Conservation (phyloP, 2,888 invertebrate species). For the Lathronympha strigana region DNA sequence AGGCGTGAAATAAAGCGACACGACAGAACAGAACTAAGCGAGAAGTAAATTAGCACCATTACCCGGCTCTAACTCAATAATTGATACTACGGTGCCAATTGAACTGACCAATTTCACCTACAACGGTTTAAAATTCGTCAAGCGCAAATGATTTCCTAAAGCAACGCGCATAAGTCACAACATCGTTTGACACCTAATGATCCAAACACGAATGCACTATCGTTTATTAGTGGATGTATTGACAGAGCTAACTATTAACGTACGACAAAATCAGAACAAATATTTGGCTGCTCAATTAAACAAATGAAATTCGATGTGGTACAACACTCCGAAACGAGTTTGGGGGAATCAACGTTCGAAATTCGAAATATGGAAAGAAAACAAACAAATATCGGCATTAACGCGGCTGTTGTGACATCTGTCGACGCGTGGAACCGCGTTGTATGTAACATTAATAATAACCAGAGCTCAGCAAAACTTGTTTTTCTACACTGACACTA, state of each 20-base stretch:
- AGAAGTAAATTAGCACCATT: conserved; percentile 64
- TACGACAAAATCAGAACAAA: conserved; percentile 68
- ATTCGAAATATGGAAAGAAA: conserved; percentile 54
- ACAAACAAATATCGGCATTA: conserved; percentile 53
- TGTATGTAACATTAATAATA: conserved; percentile 43
- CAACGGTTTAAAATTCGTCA: conserved; percentile 49
- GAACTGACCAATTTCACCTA: conserved; percentile 54
- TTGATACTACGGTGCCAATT: conserved; percentile 51
- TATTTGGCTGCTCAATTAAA: conserved; percentile 77
- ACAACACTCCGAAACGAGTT: conserved; percentile 55
- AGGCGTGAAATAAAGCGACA: conserved; percentile 19
- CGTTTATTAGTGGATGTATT: conserved; percentile 73
- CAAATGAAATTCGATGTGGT: conserved; percentile 69
- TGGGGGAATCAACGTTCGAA: conserved; percentile 50
- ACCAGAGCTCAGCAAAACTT: conserved; percentile 40
- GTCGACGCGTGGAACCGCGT: conserved; percentile 51
- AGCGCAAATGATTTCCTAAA: conserved; percentile 48
- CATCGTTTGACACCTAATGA: conserved; percentile 48
- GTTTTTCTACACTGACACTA: conserved; percentile 42
- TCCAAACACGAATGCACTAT: conserved; percentile 56
- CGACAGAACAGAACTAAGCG: conserved; percentile 44
- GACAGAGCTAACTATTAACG: conserved; percentile 73
- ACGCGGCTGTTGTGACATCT: conserved; percentile 67
- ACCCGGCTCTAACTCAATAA: conserved; percentile 58
- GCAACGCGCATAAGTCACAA: conserved; percentile 50